These are phyloP conservation scores for Tetranychus piercei DNA, from an alignment of 2,888 invertebrate genomes.

Conservation along the genomic window DNA sequence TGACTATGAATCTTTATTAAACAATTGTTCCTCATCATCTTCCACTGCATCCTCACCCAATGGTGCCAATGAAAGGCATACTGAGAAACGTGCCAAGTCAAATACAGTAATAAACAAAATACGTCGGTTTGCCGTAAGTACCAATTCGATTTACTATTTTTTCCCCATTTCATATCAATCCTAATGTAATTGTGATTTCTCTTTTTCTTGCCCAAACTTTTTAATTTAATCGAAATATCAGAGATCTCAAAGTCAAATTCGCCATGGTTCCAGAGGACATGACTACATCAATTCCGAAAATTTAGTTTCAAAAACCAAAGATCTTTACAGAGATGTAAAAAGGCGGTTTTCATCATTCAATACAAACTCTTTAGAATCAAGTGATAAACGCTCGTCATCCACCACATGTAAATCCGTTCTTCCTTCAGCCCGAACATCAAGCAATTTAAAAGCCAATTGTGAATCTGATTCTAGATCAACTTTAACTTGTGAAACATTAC, in stretches of 20 bases:
- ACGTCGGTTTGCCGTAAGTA: slow-evolving; percentile 7
- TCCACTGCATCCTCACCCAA: neutral
- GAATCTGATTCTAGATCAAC: neutral
- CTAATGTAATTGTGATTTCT: neutral
- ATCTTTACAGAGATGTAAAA: slow-evolving; percentile 13
- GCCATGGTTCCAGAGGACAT: neutral
- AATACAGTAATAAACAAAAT: slow-evolving; percentile 2
- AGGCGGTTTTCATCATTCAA: slow-evolving; percentile 12
- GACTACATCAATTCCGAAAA: slow-evolving; percentile 4
- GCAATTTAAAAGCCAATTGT: neutral
- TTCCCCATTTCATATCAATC: neutral
- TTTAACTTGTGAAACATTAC: neutral
- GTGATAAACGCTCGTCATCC: neutral
- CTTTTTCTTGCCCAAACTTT: neutral
- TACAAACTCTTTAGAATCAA: neutral
- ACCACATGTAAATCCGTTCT: neutral
- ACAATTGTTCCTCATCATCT: neutral
- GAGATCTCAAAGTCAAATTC: slow-evolving; percentile 18
- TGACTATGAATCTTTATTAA: slow-evolving; percentile 9
- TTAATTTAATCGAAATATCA: neutral
- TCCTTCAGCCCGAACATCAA: neutral
- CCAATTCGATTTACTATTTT: neutral
- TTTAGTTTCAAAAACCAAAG: slow-evolving; percentile 14
- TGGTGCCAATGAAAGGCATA: neutral
- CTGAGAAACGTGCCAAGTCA: slow-evolving; percentile 5